Evolutionary conservation across 1,140 invertebrate species (phyloP).

Genomic region (Dendroctonus ponderosae): DNA sequence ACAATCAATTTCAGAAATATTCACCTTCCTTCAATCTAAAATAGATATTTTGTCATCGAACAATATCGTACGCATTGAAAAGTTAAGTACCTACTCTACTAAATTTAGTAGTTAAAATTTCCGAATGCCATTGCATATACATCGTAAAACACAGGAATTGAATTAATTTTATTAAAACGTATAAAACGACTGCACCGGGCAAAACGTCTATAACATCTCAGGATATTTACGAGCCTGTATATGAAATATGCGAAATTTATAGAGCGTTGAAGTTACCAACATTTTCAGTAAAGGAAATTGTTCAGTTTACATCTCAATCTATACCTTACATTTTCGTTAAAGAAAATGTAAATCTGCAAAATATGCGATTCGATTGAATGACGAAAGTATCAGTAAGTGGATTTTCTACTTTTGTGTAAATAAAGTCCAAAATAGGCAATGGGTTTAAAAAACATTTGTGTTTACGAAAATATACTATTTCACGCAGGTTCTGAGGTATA

Average conservation of each 20-base stretch:
- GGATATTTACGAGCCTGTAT: slow-evolving; percentile 14
- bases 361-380: too few species aligned
- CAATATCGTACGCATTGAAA: too few species aligned
- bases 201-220: slow-evolving; percentile 9
- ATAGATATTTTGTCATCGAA: too few species aligned
- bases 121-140: neutral
- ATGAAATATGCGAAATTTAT: slow-evolving; percentile 20
- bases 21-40: too few species aligned
- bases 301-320: slow-evolving; percentile 1
- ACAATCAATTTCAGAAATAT: too few species aligned
- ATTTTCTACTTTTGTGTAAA: too few species aligned
- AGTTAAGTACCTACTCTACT: too few species aligned
- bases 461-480: too few species aligned
- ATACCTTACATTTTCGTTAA: neutral
- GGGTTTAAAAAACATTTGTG: too few species aligned
- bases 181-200: slow-evolving; percentile 13
- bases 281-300: slow-evolving; percentile 13
- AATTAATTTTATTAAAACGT: slow-evolving; percentile 13
- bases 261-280: slow-evolving; percentile 7
- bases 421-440: too few species aligned
- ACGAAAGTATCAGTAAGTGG: too few species aligned
- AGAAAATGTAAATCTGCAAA: neutral
- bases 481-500: too few species aligned
- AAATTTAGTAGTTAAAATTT: slow-evolving; percentile 12
- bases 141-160: slow-evolving; percentile 3